Conservation (phyloP, 1,140 invertebrate genomes). For the Contarinia nasturtii region DNA sequence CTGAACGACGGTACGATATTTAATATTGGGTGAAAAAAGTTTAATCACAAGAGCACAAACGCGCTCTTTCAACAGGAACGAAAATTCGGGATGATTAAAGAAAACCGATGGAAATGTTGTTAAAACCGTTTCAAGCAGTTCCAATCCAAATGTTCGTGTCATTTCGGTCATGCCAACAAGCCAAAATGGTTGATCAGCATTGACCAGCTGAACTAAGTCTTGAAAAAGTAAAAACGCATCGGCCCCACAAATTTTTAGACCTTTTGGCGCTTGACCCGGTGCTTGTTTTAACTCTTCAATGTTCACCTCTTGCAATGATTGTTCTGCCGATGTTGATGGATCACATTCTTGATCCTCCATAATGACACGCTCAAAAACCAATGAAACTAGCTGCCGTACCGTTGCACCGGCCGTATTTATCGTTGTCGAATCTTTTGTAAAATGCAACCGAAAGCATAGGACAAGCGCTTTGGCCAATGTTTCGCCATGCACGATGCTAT, state of each 20-base stretch:
- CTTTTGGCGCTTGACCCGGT: constrained; percentile 55
- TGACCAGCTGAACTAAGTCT: constrained; percentile 91
- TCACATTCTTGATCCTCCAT: constrained; percentile 28
- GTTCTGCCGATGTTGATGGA: constrained; percentile 14
- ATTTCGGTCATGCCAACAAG: constrained; percentile 89
- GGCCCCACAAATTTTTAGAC: constrained; percentile 69
- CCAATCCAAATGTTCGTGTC: constrained; percentile 90
- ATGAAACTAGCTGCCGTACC: constrained; percentile 84
- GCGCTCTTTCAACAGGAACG: constrained; percentile 84
- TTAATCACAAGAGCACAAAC: constrained; percentile 96
- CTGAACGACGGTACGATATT: constrained; percentile 48
- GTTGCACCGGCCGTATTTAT: constrained; percentile 95
- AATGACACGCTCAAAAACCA: constrained; percentile 89
- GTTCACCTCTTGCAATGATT: constrained; percentile 31
- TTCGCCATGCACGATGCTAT: constrained; percentile 81
- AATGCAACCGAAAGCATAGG: constrained; percentile 86
- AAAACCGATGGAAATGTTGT: constrained; percentile 83
- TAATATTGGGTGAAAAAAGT: constrained; percentile 91
- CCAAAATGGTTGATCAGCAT: constrained; percentile 91
- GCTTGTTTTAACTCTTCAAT: constrained; percentile 61
- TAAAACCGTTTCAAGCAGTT: constrained; percentile 83
- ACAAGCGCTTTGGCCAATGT: constrained; percentile 89
- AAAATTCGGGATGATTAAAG: constrained; percentile 87
- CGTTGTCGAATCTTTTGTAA: constrained; percentile 71
- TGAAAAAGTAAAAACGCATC: constrained; percentile 94